Conservation (phyloP, 1,140 invertebrate species). For the Dryas iulia region DNA sequence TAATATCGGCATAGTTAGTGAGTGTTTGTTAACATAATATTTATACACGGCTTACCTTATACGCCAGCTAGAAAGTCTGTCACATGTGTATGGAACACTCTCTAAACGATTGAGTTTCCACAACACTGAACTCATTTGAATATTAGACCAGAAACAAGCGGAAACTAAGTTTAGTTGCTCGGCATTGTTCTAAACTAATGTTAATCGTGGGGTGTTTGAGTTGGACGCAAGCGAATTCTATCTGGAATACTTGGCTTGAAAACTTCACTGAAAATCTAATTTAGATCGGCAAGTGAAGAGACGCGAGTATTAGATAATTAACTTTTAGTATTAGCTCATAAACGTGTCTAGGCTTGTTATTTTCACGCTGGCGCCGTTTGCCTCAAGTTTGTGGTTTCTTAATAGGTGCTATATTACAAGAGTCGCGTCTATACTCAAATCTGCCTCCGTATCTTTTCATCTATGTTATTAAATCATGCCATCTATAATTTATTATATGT, state of each 20-base stretch:
- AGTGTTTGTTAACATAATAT: not conserved
- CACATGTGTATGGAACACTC: slow-evolving; percentile 14
- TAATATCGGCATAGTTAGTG: too few relatives aligned
- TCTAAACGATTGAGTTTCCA: slow-evolving; percentile 55
- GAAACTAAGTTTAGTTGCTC: slow-evolving; percentile 52
- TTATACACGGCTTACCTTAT: not conserved
- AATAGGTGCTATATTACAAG: not conserved
- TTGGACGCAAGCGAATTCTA: slow-evolving; percentile 49
- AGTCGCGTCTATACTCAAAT: not conserved
- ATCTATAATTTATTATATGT: not conserved
- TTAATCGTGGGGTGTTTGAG: slow-evolving; percentile 61
- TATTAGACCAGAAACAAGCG: slow-evolving; percentile 56
- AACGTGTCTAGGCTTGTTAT: slow-evolving; percentile 50
- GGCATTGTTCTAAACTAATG: slow-evolving; percentile 69
- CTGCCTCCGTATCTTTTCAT: not conserved
- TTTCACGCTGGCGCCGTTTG: slow-evolving; percentile 37
- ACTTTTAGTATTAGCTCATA: slow-evolving; percentile 53
- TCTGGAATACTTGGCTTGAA: slow-evolving; percentile 45
- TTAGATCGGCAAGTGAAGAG: slow-evolving; percentile 42
- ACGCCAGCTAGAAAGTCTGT: not conserved
- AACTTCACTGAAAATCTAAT: slow-evolving; percentile 62
- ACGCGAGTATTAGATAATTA: slow-evolving; percentile 52
- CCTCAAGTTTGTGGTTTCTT: not conserved
- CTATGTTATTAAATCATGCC: not conserved
- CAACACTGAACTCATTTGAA: slow-evolving; percentile 64